phyloP scores from a whole-genome alignment of 2,888 invertebrate genomes.

The Antitype chi region DNA sequence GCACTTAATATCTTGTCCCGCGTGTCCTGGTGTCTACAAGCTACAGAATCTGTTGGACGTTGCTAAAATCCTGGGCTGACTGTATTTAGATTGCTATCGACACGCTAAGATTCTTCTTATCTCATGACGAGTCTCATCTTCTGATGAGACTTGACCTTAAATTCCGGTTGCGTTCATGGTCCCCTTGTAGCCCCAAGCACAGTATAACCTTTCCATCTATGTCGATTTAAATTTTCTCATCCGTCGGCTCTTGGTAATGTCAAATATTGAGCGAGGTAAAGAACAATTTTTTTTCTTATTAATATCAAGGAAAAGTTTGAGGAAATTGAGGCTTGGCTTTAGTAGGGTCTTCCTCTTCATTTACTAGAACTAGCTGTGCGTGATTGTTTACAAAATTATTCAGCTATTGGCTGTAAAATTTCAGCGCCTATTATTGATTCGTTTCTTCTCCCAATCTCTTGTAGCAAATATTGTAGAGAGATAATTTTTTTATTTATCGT shows the following conservation, averaged over 20 bases:
- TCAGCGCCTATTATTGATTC: not conserved
- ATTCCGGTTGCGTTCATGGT: not conserved
- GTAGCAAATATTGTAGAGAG: not conserved
- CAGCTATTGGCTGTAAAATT: not conserved
- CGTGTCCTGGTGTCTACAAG: too few species aligned
- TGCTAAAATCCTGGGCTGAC: too few species aligned
- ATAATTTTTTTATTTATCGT: not conserved
- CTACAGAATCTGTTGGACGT: too few species aligned
- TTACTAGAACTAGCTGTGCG: not conserved
- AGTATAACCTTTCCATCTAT: slow-evolving; percentile 9
- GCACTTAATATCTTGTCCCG: too few species aligned
- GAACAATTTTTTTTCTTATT: slow-evolving; percentile 1
- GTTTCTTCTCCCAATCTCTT: not conserved
- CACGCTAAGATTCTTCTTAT: too few species aligned
- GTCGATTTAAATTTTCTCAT: slow-evolving; percentile 23
- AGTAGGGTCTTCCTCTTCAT: not conserved
- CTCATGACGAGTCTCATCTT: too few species aligned
- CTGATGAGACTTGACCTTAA: not conserved
- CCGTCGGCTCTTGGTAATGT: slow-evolving; percentile 1
- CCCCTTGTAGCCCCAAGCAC: not conserved
- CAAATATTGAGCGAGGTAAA: slow-evolving; percentile 26
- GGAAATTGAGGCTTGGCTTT: not conserved
- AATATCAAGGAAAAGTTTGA: slow-evolving; percentile 1
- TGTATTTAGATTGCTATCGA: too few species aligned
- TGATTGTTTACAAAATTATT: not conserved